Conservation (phyloP, 2,797 vertebrate species). For the Heliangelus exortis region DNA sequence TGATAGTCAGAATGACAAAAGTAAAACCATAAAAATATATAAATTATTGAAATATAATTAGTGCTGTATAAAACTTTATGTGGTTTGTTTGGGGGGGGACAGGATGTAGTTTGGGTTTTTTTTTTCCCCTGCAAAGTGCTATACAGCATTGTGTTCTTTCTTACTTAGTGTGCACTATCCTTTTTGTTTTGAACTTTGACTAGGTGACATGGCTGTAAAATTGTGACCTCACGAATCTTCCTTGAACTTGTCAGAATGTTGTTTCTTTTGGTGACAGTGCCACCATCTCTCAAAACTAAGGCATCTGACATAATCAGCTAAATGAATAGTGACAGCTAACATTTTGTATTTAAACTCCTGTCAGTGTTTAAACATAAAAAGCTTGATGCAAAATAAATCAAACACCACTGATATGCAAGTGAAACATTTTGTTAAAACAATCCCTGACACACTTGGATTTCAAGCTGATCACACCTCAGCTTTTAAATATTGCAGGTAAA, state of each 20-base stretch:
- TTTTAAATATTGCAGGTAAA: conserved; percentile 69
- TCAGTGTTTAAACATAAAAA: conserved; percentile 82
- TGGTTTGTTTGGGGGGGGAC: neutral
- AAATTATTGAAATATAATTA: conserved; percentile 1
- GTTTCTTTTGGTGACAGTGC: conserved; percentile 80
- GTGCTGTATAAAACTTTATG: neutral
- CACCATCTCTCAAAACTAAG: conserved; percentile 81
- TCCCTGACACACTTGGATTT: conserved; percentile 70
- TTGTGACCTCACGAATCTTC: conserved; percentile 79
- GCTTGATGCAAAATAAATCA: conserved; percentile 84
- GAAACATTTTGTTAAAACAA: conserved; percentile 80
- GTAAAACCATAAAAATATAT: neutral
- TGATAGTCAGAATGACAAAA: neutral
- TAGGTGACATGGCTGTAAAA: conserved; percentile 72
- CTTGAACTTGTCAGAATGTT: conserved; percentile 81
- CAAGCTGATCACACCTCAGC: conserved; percentile 61
- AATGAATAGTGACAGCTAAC: conserved; percentile 84
- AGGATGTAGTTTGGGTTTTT: neutral
- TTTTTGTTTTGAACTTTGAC: conserved; percentile 53
- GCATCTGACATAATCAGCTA: conserved; percentile 82
- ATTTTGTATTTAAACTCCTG: conserved; percentile 85
- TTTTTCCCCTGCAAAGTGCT: conserved; percentile 1
- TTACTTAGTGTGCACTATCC: conserved; percentile 31
- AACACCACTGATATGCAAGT: conserved; percentile 76
- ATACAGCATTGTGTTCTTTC: neutral